Evolutionary conservation across 2,888 invertebrate genomes (phyloP).

Genomic region (Cheilosia pagana): DNA sequence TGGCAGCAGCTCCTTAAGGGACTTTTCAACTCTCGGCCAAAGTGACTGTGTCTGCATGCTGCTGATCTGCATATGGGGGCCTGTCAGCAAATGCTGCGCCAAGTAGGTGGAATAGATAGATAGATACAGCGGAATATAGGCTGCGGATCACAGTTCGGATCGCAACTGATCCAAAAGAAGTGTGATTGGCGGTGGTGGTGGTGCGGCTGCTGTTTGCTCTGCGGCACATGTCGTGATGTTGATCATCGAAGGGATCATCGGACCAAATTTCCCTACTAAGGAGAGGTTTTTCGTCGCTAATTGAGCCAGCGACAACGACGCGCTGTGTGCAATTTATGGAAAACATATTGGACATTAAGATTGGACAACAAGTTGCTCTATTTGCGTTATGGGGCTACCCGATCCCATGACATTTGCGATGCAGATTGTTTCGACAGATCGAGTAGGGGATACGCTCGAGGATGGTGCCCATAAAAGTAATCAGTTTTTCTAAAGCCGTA

Average conservation of each 20-base stretch:
- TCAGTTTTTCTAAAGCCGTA: not conserved
- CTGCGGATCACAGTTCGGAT: slow-evolving; percentile 63
- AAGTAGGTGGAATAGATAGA: not conserved
- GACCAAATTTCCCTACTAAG: slow-evolving; percentile 66
- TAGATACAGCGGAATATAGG: not conserved
- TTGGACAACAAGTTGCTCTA: slow-evolving; percentile 54
- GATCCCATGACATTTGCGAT: slow-evolving; percentile 28
- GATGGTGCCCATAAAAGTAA: not conserved
- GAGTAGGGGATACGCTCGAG: not conserved
- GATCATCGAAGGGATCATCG: slow-evolving; percentile 72
- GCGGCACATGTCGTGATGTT: slow-evolving; percentile 73
- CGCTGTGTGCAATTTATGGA: slow-evolving; percentile 20
- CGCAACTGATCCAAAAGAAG: slow-evolving; percentile 54
- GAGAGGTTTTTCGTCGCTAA: slow-evolving; percentile 59
- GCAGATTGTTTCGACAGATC: slow-evolving; percentile 5
- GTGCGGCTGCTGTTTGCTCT: slow-evolving; percentile 10
- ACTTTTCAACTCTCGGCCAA: slow-evolving; percentile 21
- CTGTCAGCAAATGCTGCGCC: slow-evolving; percentile 52
- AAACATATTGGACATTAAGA: slow-evolving; percentile 51
- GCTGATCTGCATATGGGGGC: slow-evolving; percentile 69
- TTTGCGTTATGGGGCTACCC: not conserved
- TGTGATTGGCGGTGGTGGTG: slow-evolving; percentile 44
- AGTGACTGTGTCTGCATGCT: not conserved
- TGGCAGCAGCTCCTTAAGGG: slow-evolving; percentile 68
- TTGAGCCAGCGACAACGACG: slow-evolving; percentile 42